Percentiles rank a stretch among this genome's conserved stretches.
Evolutionary conservation across 2,888 invertebrate genomes (phyloP).

Genomic region (Polydrusus cervinus): DNA sequence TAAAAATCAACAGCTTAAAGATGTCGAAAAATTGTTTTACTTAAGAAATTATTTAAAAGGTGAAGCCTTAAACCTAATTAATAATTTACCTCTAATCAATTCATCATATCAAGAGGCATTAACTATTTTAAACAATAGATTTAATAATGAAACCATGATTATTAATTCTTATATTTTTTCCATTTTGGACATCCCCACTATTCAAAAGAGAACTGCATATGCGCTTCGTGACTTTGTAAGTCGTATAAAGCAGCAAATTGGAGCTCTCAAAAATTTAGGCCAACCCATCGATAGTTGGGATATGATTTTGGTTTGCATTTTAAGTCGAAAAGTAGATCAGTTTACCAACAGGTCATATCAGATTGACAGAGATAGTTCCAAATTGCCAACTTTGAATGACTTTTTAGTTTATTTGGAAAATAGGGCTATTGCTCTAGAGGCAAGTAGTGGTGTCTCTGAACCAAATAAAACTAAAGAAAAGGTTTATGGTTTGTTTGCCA

Average conservation of each 20-base stretch:
- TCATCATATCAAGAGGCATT: background rate
- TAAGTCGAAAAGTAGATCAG: conserved; percentile 1
- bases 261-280: conserved; percentile 15
- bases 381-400: too few species aligned
- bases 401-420: too few species aligned
- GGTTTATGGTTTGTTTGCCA: background rate
- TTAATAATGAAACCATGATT: conserved; percentile 18
- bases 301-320: conserved; percentile 1
- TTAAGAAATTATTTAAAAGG: conserved; percentile 26
- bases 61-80: conserved; percentile 4
- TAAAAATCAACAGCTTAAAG: background rate
- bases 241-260: background rate
- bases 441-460: too few species aligned
- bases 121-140: background rate
- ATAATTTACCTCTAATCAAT: background rate
- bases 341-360: conserved; percentile 10
- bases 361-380: conserved; percentile 15
- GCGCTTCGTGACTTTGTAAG: background rate
- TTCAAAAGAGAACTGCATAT: background rate
- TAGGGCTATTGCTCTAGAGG: too few species aligned
- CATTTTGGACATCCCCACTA: background rate
- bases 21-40: conserved; percentile 31
- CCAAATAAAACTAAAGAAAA: too few species aligned
- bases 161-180: conserved; percentile 18
- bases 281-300: conserved; percentile 13